Base-by-base conservation (phyloP, 1,140 invertebrate species). In the Zeugodacus cucurbitae region DNA sequence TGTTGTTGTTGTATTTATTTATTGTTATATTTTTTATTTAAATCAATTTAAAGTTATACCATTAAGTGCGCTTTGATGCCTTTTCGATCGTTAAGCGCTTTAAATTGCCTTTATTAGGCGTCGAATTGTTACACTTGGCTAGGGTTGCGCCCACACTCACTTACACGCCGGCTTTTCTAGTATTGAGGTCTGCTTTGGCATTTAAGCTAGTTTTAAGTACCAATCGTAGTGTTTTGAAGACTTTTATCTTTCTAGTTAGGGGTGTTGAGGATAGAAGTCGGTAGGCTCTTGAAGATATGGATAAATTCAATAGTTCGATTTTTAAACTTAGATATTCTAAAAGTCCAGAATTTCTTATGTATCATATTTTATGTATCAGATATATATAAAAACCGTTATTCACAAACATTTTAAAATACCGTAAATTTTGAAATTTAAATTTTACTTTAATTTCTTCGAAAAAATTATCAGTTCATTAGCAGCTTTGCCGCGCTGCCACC, bases 161-260 rank as follows among this genome's bases (percentile, higher is more conserved):
- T 8, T 20, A 54, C 22, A 41, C n/a, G 17, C n/a, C 6, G 62
- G 26, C 0, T 37, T 41, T 8, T n/a, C 2, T 41, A 54, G 0
- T 0, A 2, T 0, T 54, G 2, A 17, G 5, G 48, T 0, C 17
- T 20, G 2, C 1, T 54, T 17, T 54, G 14, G 0, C 0, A 17
- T 4, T 17, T 54, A 17, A 17, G 20, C 14, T 4, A 20, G 48
- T 20, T 54, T 54, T 54, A 20, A 20, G 2, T 54, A 54, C 14
- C 14, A 54, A 1, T 17, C 0, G 3, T 0, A 3, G 3, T 3
- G 11, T 54, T 4, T 20, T 4, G 2, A 20, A 20, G 0, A 20
- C 17, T 0, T 11, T 54, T 17, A 54, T 48, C 44, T 48, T 1
- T 48, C 44, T 14, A 48, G 11, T 48, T 14, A 14, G 44, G 3